These are phyloP conservation scores for Poeciliopsis retropinna DNA, from an alignment of 2,113 vertebrate species.

Conservation along the genomic window DNA sequence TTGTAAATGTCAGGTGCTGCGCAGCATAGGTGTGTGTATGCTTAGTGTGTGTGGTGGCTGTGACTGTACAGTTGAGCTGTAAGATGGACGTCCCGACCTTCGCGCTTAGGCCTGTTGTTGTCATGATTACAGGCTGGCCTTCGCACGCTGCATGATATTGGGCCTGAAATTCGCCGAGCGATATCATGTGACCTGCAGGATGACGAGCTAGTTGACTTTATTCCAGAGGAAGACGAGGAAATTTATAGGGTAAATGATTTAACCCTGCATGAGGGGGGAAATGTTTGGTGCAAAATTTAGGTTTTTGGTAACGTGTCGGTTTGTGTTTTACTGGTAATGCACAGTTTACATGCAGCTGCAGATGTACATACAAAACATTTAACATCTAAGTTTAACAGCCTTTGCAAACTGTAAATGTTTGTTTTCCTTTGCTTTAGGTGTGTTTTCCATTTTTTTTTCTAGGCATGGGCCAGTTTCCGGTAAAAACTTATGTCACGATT, in stretches of 20 bases:
- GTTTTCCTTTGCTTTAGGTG: conserved; percentile 30
- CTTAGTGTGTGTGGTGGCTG: conserved; percentile 57
- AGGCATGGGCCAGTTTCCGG: neutral
- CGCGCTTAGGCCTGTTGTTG: conserved; percentile 83
- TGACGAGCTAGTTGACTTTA: conserved; percentile 96
- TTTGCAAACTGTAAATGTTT: conserved; percentile 12
- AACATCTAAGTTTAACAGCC: conserved; percentile 4
- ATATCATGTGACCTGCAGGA: conserved; percentile 99
- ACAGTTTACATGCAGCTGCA: conserved; percentile 8
- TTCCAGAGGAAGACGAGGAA: conserved; percentile 95
- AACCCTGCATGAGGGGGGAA: conserved; percentile 57
- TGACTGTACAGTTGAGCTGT: conserved; percentile 58
- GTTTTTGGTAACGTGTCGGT: conserved; percentile 21
- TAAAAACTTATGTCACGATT: neutral
- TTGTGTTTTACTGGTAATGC: conserved; percentile 11
- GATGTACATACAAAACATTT: conserved; percentile 10
- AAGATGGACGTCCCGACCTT: conserved; percentile 46
- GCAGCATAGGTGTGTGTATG: conserved; percentile 58
- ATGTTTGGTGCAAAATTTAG: conserved; percentile 32
- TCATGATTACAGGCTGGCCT: conserved; percentile 96
- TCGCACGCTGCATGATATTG: conserved; percentile 99
- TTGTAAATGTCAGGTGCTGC: conserved; percentile 66
- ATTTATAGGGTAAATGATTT: conserved; percentile 94
- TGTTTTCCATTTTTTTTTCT: conserved; percentile 45
- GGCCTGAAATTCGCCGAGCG: conserved; percentile 98